A percentile compares a stretch with the other conserved stretches of the same genome.
phyloP scores from a whole-genome alignment of 2,113 vertebrate genomes.

The Athene cunicularia region DNA sequence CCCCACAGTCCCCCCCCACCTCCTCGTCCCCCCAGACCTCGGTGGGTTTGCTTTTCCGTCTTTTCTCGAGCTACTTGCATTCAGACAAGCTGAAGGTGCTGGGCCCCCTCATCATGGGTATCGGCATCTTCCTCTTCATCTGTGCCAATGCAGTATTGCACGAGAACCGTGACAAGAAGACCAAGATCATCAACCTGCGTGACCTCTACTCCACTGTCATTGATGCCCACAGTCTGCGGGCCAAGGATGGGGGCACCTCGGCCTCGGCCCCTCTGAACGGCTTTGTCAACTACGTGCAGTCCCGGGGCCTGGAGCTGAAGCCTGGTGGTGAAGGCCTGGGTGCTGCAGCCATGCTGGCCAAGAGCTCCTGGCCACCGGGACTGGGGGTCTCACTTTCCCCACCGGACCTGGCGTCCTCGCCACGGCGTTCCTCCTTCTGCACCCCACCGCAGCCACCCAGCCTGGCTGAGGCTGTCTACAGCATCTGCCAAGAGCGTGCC shows the following conservation, averaged over 20 bases:
- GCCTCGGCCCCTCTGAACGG: conserved; percentile 84
- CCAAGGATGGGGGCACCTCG: conserved; percentile 77
- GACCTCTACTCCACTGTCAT: conserved; percentile 99
- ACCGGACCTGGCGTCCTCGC: conserved; percentile 62
- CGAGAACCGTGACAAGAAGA: conserved; percentile 94
- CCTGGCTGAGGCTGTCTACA: conserved; percentile 89
- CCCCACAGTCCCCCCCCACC: background rate
- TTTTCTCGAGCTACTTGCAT: conserved; percentile 89
- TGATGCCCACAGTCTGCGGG: conserved; percentile 89
- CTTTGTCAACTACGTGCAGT: conserved; percentile 86
- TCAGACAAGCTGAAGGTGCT: conserved; percentile 94
- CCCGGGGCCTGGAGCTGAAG: conserved; percentile 79
- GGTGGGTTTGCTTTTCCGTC: conserved; percentile 75
- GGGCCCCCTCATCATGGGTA: conserved; percentile 95
- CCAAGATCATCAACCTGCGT: conserved; percentile 93
- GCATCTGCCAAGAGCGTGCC: conserved; percentile 85
- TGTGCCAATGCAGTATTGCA: conserved; percentile 95
- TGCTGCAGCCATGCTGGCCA: conserved; percentile 73
- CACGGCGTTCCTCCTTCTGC: conserved; percentile 68
- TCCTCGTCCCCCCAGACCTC: conserved; percentile 48
- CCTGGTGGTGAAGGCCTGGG: conserved; percentile 72
- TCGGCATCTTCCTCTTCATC: conserved; percentile 97
- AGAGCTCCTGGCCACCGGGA: conserved; percentile 85
- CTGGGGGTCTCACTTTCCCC: conserved; percentile 69
- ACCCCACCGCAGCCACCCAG: conserved; percentile 75